These are phyloP conservation scores for Malurus leucopterus DNA, from an alignment of 2,797 vertebrate genomes.

Conservation along the genomic window DNA sequence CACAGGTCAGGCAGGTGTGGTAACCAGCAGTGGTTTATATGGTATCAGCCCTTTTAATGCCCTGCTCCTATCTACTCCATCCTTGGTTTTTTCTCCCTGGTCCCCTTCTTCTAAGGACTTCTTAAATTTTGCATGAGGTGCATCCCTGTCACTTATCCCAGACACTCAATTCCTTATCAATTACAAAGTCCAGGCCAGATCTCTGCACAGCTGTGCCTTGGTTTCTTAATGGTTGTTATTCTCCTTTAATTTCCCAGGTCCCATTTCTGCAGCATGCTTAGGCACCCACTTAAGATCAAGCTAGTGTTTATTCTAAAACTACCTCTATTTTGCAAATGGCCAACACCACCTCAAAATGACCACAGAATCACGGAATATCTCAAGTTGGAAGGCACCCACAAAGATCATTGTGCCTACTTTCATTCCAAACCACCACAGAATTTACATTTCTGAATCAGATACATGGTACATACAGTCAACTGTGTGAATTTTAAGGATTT, in stretches of 20 bases:
- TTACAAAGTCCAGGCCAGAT: not conserved
- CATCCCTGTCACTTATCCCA: not conserved
- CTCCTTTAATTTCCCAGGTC: not conserved
- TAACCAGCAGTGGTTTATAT: not conserved
- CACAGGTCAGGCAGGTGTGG: not conserved
- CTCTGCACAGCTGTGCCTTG: not conserved
- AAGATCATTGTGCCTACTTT: not conserved
- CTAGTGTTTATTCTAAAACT: not conserved
- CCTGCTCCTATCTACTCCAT: rapidly evolving
- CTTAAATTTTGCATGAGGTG: not conserved
- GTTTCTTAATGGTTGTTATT: not conserved
- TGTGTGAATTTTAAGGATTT: not conserved
- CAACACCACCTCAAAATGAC: not conserved
- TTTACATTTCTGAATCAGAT: not conserved
- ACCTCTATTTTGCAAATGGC: not conserved
- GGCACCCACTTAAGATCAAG: not conserved
- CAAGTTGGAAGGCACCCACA: not conserved
- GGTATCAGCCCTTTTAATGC: not conserved
- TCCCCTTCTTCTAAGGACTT: not conserved
- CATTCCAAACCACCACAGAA: not conserved
- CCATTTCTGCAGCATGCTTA: not conserved
- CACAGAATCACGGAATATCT: not conserved
- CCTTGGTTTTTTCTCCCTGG: not conserved
- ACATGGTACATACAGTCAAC: rapidly evolving
- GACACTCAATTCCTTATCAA: not conserved